Percentiles rank a stretch among this genome's conserved stretches.
phyloP scores from a whole-genome alignment of 2,888 invertebrate genomes.

The Parnassius orleans region DNA sequence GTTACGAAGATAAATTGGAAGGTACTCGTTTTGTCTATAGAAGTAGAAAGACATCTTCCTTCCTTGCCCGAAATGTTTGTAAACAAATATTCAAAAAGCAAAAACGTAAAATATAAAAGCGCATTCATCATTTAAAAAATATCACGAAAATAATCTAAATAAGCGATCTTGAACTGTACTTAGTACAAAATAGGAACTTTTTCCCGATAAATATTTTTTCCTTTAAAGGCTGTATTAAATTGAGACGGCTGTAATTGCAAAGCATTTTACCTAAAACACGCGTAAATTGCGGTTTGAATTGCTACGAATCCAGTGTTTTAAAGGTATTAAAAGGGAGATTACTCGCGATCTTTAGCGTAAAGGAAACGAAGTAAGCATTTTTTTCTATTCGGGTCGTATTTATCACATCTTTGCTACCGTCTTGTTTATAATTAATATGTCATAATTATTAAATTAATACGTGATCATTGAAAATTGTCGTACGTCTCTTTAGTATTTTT shows the following conservation, averaged over 20 bases:
- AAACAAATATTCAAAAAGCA: slow-evolving; percentile 10
- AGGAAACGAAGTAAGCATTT: slow-evolving; percentile 28
- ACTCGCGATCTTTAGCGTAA: slow-evolving; percentile 57
- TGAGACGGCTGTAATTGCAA: slow-evolving; percentile 29
- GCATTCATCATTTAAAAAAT: background rate
- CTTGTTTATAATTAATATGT: too few species aligned
- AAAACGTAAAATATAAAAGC: slow-evolving; percentile 4
- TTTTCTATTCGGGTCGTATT: too few species aligned
- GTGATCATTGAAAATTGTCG: too few species aligned
- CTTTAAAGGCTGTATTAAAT: slow-evolving; percentile 42
- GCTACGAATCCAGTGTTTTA: slow-evolving; percentile 25
- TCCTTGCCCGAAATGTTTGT: slow-evolving; percentile 13
- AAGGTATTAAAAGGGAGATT: slow-evolving; percentile 54
- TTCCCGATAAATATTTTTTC: slow-evolving; percentile 29
- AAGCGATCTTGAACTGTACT: slow-evolving; percentile 12
- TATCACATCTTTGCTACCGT: too few species aligned
- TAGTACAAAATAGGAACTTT: slow-evolving; percentile 5
- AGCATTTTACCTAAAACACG: slow-evolving; percentile 39
- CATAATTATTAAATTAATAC: too few species aligned
- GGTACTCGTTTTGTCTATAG: slow-evolving; percentile 3
- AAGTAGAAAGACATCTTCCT: slow-evolving; percentile 1
- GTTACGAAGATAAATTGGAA: slow-evolving; percentile 3
- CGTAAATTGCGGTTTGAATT: slow-evolving; percentile 44
- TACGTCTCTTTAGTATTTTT: too few species aligned
- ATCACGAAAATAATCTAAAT: background rate